Percentiles rank a stretch among this genome's conserved stretches.
These are phyloP conservation scores for Lonchura striata DNA, from an alignment of 2,113 vertebrate genomes.

Conservation along the genomic window DNA sequence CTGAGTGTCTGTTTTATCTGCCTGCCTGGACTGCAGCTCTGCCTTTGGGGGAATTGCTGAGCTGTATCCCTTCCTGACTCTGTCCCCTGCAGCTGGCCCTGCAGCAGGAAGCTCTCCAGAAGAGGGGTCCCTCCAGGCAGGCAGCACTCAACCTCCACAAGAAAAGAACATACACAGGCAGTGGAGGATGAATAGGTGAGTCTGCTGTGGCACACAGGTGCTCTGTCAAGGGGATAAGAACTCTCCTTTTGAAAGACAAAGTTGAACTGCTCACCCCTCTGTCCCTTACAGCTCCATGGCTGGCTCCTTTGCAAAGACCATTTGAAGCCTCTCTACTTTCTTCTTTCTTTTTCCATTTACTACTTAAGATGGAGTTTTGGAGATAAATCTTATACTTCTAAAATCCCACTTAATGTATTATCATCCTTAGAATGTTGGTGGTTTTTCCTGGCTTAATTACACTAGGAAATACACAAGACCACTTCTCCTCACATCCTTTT, in stretches of 20 bases:
- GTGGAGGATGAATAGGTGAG: background rate
- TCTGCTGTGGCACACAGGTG: background rate
- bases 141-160: background rate
- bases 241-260: background rate
- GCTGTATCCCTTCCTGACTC: background rate
- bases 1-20: background rate
- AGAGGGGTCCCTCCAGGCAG: background rate
- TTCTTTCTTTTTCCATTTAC: background rate
- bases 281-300: background rate
- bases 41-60: background rate
- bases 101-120: background rate
- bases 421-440: background rate
- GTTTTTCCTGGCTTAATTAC: background rate
- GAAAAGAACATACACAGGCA: background rate
- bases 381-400: background rate
- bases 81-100: background rate
- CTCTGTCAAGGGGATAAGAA: background rate
- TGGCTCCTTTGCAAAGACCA: background rate
- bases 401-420: background rate
- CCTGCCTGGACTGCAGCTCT: background rate
- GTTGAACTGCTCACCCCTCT: background rate
- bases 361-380: background rate
- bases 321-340: background rate
- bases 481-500: background rate
- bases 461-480: background rate